These are phyloP conservation scores for Bettongia penicillata DNA, from an alignment of 2,113 vertebrate species.

Conservation along the genomic window DNA sequence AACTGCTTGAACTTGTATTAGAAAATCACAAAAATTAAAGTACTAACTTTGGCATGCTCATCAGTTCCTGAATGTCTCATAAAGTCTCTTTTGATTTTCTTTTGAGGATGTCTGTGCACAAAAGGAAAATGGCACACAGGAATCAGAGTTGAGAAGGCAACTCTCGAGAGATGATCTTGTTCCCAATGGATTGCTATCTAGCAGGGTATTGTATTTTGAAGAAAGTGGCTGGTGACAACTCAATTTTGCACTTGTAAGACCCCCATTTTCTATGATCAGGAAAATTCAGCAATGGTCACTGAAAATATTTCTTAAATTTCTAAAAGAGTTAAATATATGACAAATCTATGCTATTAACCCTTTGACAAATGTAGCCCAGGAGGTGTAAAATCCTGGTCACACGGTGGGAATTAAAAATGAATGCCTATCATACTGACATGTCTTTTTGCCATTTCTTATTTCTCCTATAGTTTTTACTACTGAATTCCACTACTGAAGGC, in stretches of 20 bases:
- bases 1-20: neutral
- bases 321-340: conserved; percentile 66
- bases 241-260: conserved; percentile 69
- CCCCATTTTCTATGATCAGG: conserved; percentile 62
- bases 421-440: conserved; percentile 25
- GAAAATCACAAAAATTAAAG: neutral
- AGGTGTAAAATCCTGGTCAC: conserved; percentile 24
- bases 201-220: conserved; percentile 23
- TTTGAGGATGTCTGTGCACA: conserved; percentile 1
- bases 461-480: conserved; percentile 17
- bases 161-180: neutral
- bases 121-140: neutral
- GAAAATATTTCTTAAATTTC: conserved; percentile 68
- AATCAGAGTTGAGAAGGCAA: conserved; percentile 11
- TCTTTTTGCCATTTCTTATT: conserved; percentile 17
- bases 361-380: conserved; percentile 23
- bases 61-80: conserved; percentile 40
- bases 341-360: conserved; percentile 59
- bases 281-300: conserved; percentile 60
- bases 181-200: neutral
- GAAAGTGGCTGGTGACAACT: conserved; percentile 67
- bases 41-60: conserved; percentile 14
- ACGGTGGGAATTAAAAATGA: conserved; percentile 39
- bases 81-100: conserved; percentile 44
- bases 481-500: neutral